Percentiles rank a stretch among this genome's conserved stretches.
Conservation (phyloP, 2,113 vertebrate species). For the Nerophis ophidion region DNA sequence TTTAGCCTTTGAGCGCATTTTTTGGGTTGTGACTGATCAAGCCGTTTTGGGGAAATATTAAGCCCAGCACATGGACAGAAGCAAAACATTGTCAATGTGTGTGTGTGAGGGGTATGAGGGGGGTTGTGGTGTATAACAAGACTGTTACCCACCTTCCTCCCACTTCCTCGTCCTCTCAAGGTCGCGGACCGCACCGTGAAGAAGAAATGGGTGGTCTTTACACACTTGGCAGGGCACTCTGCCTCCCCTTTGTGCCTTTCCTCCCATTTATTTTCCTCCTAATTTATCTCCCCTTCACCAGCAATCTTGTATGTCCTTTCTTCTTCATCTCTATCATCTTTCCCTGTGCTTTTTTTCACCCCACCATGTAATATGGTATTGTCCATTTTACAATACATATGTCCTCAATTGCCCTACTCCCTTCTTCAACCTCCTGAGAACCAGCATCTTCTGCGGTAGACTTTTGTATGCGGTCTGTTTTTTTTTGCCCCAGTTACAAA, state of each 20-base stretch:
- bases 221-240: slow-evolving; percentile 24
- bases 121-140: too few relatives aligned
- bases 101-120: background rate
- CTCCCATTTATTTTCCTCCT: background rate
- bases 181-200: slow-evolving; percentile 14
- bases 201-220: slow-evolving; percentile 32
- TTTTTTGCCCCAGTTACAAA: too few relatives aligned
- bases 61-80: background rate
- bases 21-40: background rate
- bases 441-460: too few relatives aligned
- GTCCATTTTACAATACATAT: too few relatives aligned
- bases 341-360: background rate
- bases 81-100: background rate
- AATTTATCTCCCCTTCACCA: background rate
- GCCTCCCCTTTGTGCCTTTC: background rate
- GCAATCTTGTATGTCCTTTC: background rate
- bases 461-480: too few relatives aligned
- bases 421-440: too few relatives aligned
- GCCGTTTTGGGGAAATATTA: background rate
- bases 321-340: background rate
- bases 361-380: too few relatives aligned
- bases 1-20: background rate
- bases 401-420: too few relatives aligned
- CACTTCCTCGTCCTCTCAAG: slow-evolving; percentile 41
- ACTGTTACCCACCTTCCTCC: background rate